Evolutionary conservation across 2,113 vertebrate species (phyloP).

Genomic region (Hyla sarda): DNA sequence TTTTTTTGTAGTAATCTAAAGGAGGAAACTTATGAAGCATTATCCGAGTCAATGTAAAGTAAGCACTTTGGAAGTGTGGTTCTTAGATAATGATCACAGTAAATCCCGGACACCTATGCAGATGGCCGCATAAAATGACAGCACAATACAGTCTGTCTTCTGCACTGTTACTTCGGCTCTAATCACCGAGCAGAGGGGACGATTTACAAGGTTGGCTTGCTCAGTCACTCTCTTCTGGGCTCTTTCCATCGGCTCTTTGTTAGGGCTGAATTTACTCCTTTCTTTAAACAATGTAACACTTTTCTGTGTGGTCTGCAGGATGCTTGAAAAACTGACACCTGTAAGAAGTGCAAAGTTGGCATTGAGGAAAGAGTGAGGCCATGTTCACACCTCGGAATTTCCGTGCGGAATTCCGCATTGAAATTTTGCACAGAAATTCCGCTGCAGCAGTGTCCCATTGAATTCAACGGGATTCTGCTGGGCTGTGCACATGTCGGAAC

Average conservation of each 20-base stretch:
- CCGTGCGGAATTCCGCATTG: no score
- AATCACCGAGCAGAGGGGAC: conserved; percentile 12
- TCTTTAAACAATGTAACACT: neutral
- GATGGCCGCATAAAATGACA: conserved; percentile 48
- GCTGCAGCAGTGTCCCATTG: no score
- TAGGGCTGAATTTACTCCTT: neutral
- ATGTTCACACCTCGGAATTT: no score
- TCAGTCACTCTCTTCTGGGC: neutral
- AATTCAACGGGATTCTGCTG: no score
- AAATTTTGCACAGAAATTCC: no score
- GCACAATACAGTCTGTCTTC: conserved; percentile 36
- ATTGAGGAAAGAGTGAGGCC: no score
- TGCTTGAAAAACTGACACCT: neutral
- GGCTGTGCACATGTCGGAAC: no score
- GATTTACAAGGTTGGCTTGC: neutral
- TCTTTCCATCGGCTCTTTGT: neutral
- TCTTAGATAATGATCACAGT: conserved; percentile 26
- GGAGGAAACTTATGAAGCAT: conserved; percentile 36
- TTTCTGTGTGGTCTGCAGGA: neutral
- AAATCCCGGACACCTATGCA: conserved; percentile 50
- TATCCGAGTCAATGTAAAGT: conserved; percentile 29
- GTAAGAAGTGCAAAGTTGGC: no score
- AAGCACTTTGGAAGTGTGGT: conserved; percentile 39
- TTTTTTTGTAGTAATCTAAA: conserved; percentile 8
- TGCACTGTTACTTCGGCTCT: neutral